Percentiles rank a stretch among this genome's conserved stretches.
Conservation (phyloP, 2,113 vertebrate genomes). For the Hystrix cristata region DNA sequence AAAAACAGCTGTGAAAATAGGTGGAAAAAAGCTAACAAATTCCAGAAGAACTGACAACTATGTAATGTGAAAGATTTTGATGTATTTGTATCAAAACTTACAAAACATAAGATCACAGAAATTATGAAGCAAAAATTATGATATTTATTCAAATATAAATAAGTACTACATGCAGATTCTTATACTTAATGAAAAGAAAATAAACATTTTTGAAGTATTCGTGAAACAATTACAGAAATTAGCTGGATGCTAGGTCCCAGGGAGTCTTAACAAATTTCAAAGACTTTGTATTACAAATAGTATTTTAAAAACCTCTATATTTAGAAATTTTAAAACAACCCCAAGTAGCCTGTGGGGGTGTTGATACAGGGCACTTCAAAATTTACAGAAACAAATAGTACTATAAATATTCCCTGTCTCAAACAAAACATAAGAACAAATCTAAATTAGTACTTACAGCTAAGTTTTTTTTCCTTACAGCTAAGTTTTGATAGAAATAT, state of each 20-base stretch:
- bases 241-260: background rate
- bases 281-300: background rate
- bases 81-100: background rate
- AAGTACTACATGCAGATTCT: background rate
- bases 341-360: background rate
- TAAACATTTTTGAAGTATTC: slow-evolving; percentile 4
- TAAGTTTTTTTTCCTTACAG: background rate
- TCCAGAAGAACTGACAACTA: background rate
- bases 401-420: background rate
- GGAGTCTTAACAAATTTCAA: background rate
- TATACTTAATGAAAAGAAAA: background rate
- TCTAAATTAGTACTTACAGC: background rate
- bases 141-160: background rate
- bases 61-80: background rate
- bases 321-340: background rate
- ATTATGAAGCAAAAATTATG: background rate
- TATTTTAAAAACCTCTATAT: slow-evolving; percentile 21
- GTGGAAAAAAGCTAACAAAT: background rate
- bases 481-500: background rate
- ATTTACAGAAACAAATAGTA: background rate
- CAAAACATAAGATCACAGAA: background rate
- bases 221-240: background rate
- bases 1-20: background rate
- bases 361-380: slow-evolving; percentile 1
- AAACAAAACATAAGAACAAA: background rate